These are phyloP conservation scores for Pandemis cinnamomeana DNA, from an alignment of 2,888 invertebrate genomes.

Conservation along the genomic window DNA sequence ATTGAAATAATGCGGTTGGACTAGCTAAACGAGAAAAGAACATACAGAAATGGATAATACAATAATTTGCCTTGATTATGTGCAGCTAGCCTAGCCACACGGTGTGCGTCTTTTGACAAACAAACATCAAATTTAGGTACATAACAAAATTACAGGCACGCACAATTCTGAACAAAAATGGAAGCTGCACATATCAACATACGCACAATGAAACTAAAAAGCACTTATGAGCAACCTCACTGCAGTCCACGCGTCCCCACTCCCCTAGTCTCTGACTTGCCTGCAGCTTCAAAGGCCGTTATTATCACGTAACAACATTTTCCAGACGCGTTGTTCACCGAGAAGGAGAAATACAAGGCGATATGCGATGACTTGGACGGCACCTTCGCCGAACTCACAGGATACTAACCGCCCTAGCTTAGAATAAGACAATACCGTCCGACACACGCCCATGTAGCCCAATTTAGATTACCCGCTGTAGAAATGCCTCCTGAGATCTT, in stretches of 20 bases:
- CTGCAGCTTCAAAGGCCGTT: conserved; percentile 51
- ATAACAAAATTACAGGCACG: not conserved
- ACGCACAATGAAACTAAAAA: conserved; percentile 19
- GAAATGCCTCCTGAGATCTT: conserved; percentile 25
- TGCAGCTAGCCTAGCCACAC: not conserved
- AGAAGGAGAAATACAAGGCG: conserved; percentile 98
- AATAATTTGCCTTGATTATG: not conserved
- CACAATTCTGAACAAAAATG: not conserved
- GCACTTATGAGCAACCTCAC: not conserved
- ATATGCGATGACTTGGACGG: conserved; percentile 99
- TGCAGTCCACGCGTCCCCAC: too few species aligned
- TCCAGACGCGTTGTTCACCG: conserved; percentile 93
- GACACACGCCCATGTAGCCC: conserved; percentile 55
- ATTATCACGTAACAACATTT: conserved; percentile 77
- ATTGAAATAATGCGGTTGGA: not conserved
- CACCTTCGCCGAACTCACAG: conserved; percentile 98
- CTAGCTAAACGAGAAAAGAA: not conserved
- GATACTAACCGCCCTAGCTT: conserved; percentile 90
- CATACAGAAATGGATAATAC: not conserved
- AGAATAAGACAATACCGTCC: conserved; percentile 74
- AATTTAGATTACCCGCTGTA: conserved; percentile 53
- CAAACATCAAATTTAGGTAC: too few species aligned
- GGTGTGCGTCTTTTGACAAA: too few species aligned
- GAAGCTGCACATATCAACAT: not conserved
- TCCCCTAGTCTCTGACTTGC: not conserved